Conservation (phyloP, 2,113 vertebrate species). For the Plecotus auritus region DNA sequence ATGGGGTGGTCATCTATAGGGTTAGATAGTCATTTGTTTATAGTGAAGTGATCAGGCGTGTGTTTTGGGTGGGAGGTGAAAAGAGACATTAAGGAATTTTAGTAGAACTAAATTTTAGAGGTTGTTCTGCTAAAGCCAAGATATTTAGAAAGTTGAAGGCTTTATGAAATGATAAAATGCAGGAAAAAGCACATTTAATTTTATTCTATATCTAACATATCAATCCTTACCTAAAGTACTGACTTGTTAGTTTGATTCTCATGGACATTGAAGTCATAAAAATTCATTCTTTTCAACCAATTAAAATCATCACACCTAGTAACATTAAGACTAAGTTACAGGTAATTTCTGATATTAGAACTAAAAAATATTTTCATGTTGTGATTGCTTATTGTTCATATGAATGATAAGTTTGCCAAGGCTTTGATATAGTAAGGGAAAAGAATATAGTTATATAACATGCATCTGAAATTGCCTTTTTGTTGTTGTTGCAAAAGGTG, state of each 20-base stretch:
- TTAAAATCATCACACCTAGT: not conserved
- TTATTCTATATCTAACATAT: not conserved
- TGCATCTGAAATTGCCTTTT: not conserved
- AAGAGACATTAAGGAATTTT: not conserved
- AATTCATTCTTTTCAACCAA: not conserved
- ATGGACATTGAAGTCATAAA: not conserved
- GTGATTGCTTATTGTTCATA: not conserved
- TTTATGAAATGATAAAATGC: not conserved
- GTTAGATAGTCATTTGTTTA: not conserved
- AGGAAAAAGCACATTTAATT: conserved; percentile 9
- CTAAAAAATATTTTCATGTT: not conserved
- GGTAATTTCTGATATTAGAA: not conserved
- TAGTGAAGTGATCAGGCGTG: not conserved
- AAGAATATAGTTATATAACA: not conserved
- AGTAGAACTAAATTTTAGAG: conserved; percentile 13
- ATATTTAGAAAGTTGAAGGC: not conserved
- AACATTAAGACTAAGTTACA: not conserved
- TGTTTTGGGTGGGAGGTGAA: not conserved
- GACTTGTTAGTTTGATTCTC: not conserved
- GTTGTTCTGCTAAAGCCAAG: not conserved
- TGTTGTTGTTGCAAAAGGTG: not conserved
- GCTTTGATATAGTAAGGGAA: not conserved
- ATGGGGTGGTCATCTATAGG: not conserved
- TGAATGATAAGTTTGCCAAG: not conserved
- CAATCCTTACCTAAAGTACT: not conserved